phyloP scores from a whole-genome alignment of 1,140 invertebrate genomes.

The Sarcophaga bullata region DNA sequence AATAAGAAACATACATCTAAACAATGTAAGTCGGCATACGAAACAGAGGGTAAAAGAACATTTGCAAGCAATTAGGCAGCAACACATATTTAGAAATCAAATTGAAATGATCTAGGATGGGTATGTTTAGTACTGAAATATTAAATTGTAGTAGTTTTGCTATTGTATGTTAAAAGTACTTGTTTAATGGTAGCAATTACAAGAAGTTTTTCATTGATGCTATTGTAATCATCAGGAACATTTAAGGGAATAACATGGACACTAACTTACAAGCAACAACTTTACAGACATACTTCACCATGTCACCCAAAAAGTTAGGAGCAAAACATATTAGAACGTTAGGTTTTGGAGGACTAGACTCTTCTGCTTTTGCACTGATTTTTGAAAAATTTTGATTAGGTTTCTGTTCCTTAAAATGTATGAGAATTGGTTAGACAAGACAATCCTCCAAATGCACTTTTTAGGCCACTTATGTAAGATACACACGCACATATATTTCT shows the following conservation, averaged over 20 bases:
- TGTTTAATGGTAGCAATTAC: constrained; percentile 31
- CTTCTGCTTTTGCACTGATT: too few relatives aligned
- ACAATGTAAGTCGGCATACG: too few relatives aligned
- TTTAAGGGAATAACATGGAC: not conserved
- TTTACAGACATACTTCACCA: not conserved
- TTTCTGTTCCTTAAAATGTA: too few relatives aligned
- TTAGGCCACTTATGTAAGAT: not conserved
- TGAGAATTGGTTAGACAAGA: too few relatives aligned
- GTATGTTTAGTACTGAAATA: constrained; percentile 3
- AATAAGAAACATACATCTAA: constrained; percentile 25
- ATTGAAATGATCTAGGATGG: not conserved
- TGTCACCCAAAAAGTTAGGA: not conserved
- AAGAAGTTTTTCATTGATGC: not conserved
- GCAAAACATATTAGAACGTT: too few relatives aligned
- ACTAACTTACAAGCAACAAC: not conserved
- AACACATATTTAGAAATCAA: too few relatives aligned
- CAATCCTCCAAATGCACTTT: too few relatives aligned
- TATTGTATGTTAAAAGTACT: constrained; percentile 16
- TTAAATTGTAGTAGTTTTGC: not conserved
- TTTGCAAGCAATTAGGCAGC: not conserved
- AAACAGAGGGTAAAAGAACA: not conserved
- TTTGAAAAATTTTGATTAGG: too few relatives aligned
- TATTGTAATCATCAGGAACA: not conserved
- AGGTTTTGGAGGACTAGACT: too few relatives aligned
- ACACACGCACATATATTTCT: not conserved